Percentiles rank a stretch among this genome's conserved stretches.
These are phyloP conservation scores for Chunga burmeisteri DNA, from an alignment of 2,113 vertebrate genomes.

Conservation along the genomic window DNA sequence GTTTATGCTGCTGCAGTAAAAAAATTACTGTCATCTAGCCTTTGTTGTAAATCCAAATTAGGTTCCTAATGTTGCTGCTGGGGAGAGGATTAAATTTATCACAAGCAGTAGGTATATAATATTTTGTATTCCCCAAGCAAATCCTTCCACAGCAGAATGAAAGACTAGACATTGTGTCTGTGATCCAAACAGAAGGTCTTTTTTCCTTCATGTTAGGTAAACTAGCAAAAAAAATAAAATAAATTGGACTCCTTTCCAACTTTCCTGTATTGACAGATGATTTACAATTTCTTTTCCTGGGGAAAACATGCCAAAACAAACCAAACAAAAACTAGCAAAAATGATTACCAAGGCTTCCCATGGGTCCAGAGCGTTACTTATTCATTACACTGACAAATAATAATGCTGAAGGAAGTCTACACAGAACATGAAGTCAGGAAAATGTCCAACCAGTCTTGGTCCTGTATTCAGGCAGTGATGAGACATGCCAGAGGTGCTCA, in stretches of 20 bases:
- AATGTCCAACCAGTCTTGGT: not conserved
- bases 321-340: not conserved
- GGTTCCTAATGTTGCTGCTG: not conserved
- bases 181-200: not conserved
- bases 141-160: not conserved
- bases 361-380: not conserved
- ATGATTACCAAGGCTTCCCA: not conserved
- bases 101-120: not conserved
- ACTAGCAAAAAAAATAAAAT: not conserved
- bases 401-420: not conserved
- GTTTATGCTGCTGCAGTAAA: not conserved
- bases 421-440: not conserved
- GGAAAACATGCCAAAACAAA: not conserved
- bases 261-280: not conserved
- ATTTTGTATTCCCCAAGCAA: not conserved
- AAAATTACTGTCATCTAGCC: not conserved
- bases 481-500: not conserved
- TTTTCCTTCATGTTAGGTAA: not conserved
- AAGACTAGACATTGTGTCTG: not conserved
- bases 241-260: not conserved
- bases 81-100: slow-evolving; percentile 42
- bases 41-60: slow-evolving; percentile 20
- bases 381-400: not conserved
- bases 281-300: not conserved
- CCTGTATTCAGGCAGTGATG: not conserved